Evolutionary conservation across 2,797 vertebrate species (phyloP), one percentile per base, ranked within the genome.

Genomic region (Coregonus sp.): DNA sequence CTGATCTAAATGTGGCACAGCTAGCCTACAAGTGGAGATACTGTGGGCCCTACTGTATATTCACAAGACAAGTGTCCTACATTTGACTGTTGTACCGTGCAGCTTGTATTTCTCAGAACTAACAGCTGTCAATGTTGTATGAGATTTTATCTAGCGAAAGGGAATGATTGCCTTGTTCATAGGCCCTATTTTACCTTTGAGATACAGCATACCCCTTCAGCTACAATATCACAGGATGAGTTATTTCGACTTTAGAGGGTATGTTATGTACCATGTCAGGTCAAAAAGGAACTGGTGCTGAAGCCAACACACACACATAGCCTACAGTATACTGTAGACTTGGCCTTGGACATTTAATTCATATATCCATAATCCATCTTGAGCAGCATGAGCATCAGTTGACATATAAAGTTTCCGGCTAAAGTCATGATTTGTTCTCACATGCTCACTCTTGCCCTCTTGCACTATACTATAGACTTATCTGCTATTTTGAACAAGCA

Each of bases 1-100:
- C 2, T 67, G 51, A 75, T 72, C 67, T 51, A 71, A 76, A 70
- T 63, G 59, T 52, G 72, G 52, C 70, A 81, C 61, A 76, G 66
- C 69, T 51, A 76, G 66, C 70, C 25, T 47, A 15, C 54, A 83
- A 78, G 31, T 70, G 31, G 78, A 73, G 63, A 20, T 20, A 29
- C 1, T 3, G n/a, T 29, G 6, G 16, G 75, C 25, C 12, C 63
- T 66, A 47, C 56, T n/a, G 56, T 59, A 47, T 59, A n/a, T 59
- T 18, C 56, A 59, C 18, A n/a, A 59, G 7, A 31, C 29, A 12
- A 66, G 25, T 66, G 63, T 66, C 4, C 29, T 66, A 31, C 20
- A 66, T 20, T 56, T 56, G 4, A 59, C 5, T 59, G 56, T 59
- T 59, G 7, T 59, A 59, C n/a, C 11, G 56, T 59, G 56, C 56